Conservation (phyloP, 2,113 vertebrate species). For the Heliornis fulica region DNA sequence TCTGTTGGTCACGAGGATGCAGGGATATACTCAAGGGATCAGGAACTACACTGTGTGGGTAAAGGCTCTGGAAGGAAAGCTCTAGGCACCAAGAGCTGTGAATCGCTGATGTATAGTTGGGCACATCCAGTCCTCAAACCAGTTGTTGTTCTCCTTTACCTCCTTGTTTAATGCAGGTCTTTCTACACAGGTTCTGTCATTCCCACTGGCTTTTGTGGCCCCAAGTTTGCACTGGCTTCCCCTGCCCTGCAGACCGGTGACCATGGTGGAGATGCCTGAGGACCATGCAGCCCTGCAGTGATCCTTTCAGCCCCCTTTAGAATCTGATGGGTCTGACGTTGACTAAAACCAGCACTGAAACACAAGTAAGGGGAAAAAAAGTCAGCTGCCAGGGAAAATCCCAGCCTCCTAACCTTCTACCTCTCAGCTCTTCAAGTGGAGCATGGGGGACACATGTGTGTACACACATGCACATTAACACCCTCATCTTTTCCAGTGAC, state of each 20-base stretch:
- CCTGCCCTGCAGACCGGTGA: background rate
- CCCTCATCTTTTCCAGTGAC: constrained; percentile 61
- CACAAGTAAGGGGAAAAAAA: background rate
- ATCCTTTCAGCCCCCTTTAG: background rate
- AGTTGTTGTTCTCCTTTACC: background rate
- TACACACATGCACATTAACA: background rate
- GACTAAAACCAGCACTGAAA: background rate
- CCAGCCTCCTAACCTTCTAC: constrained; percentile 17
- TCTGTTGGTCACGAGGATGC: fast-evolving
- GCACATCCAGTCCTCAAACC: background rate
- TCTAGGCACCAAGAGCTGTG: background rate
- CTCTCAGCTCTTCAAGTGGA: background rate
- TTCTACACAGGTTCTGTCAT: background rate
- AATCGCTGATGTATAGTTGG: background rate
- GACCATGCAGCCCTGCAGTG: background rate
- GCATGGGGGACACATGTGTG: background rate
- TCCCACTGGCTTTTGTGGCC: too few species aligned
- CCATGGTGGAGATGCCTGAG: background rate
- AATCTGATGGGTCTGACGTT: fast-evolving
- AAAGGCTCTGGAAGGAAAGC: background rate
- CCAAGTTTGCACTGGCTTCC: background rate
- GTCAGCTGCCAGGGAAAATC: constrained; percentile 26
- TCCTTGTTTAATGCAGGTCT: background rate
- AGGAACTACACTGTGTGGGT: background rate
- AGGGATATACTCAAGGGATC: background rate